These are phyloP conservation scores for Tethea ocularis DNA, from an alignment of 2,888 invertebrate genomes.

Conservation along the genomic window DNA sequence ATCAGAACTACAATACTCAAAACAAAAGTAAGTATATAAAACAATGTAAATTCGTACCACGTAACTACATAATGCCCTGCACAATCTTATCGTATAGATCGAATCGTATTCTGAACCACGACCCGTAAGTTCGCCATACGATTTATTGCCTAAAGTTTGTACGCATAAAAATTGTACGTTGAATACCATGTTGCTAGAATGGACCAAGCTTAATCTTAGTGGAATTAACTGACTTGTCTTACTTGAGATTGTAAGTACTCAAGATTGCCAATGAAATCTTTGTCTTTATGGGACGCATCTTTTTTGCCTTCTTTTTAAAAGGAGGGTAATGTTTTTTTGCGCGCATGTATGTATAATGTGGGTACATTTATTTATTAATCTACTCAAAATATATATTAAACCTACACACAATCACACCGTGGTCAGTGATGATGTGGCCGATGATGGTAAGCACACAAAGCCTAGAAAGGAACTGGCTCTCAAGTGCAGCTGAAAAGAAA, in stretches of 20 bases:
- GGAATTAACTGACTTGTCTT: neutral
- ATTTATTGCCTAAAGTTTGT: constrained; percentile 31
- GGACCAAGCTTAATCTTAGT: neutral
- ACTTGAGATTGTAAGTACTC: neutral
- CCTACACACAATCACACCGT: too few species aligned
- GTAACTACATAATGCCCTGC: constrained; percentile 13
- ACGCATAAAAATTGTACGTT: constrained; percentile 17
- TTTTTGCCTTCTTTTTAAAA: too few species aligned
- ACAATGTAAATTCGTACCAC: constrained; percentile 5
- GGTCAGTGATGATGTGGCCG: too few species aligned
- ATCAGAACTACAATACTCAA: neutral
- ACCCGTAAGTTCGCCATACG: constrained; percentile 22
- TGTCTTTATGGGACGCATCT: too few species aligned
- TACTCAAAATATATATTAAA: too few species aligned
- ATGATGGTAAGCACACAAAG: too few species aligned
- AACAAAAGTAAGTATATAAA: neutral
- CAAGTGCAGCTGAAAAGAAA: too few species aligned
- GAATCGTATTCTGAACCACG: constrained; percentile 12
- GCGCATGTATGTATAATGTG: too few species aligned
- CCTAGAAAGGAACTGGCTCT: too few species aligned
- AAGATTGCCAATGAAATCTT: neutral
- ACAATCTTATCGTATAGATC: constrained; percentile 24
- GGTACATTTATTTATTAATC: too few species aligned
- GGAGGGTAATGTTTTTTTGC: too few species aligned
- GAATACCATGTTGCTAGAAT: neutral